Percentiles rank a stretch among this genome's conserved stretches.
Conservation (phyloP, 2,113 vertebrate species). For the Pandion haliaetus region DNA sequence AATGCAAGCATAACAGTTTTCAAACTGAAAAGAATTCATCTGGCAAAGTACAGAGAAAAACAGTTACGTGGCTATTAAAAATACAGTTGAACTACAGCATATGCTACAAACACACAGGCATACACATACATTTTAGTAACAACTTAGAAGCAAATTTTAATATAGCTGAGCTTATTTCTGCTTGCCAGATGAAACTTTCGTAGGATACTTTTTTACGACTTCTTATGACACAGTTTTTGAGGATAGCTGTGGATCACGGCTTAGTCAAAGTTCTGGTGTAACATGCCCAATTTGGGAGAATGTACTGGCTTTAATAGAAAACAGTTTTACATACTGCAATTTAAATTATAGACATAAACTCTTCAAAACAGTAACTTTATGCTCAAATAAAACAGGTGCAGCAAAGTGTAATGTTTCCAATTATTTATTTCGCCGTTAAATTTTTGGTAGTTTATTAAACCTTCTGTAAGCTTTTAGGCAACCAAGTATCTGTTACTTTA, state of each 20-base stretch:
- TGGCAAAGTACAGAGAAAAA: constrained; percentile 31
- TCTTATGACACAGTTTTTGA: constrained; percentile 1
- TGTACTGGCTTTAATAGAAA: background rate
- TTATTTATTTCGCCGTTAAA: background rate
- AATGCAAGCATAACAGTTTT: constrained; percentile 40
- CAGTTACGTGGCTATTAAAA: constrained; percentile 37
- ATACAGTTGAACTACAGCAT: constrained; percentile 41
- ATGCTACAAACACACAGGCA: constrained; percentile 14
- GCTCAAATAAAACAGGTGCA: constrained; percentile 30
- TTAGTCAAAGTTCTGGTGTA: background rate
- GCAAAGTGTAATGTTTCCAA: background rate
- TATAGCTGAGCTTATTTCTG: background rate
- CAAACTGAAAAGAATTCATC: constrained; percentile 43
- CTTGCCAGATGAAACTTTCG: constrained; percentile 28
- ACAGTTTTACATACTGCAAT: background rate
- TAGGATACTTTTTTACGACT: background rate
- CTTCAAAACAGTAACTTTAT: background rate
- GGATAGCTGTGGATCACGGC: background rate
- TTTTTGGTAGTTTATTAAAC: background rate
- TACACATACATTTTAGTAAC: constrained; percentile 16
- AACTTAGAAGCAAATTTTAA: constrained; percentile 30
- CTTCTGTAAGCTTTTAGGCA: background rate
- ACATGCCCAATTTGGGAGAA: background rate
- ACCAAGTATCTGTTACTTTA: background rate
- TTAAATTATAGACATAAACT: background rate